Evolutionary conservation across 1,140 invertebrate species (phyloP).

Genomic region (Hyphantria cunea): DNA sequence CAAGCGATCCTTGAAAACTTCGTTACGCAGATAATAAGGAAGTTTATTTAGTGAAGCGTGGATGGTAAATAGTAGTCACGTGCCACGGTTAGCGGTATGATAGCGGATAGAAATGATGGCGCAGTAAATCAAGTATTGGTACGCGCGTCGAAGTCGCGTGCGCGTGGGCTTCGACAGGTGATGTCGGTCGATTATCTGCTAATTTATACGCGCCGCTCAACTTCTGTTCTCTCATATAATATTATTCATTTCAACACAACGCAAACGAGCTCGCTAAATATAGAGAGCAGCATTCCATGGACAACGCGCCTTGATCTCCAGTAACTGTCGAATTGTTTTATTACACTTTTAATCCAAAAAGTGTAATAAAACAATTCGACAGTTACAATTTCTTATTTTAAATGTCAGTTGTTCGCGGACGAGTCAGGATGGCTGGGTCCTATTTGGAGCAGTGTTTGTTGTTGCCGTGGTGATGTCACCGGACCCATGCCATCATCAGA

Average conservation of each 20-base stretch:
- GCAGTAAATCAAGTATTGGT: constrained; percentile 44
- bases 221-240: constrained; percentile 69
- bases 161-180: constrained; percentile 65
- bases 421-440: constrained; percentile 35
- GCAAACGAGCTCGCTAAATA: constrained; percentile 69
- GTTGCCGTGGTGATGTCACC: constrained; percentile 64
- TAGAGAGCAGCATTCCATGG: constrained; percentile 61
- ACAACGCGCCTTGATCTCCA: constrained; percentile 48
- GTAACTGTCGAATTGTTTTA: constrained; percentile 59
- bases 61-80: constrained; percentile 24
- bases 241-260: constrained; percentile 67
- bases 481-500: constrained; percentile 50
- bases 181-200: constrained; percentile 69
- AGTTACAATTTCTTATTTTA: constrained; percentile 59
- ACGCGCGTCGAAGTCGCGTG: constrained; percentile 39
- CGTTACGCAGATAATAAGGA: constrained; percentile 41
- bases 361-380: too few relatives aligned
- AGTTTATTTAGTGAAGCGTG: constrained; percentile 54
- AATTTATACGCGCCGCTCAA: constrained; percentile 69
- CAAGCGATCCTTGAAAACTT: constrained; percentile 51
- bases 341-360: constrained; percentile 62
- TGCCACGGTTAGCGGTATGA: constrained; percentile 30
- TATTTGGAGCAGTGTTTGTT: constrained; percentile 59
- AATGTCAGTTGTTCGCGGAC: constrained; percentile 51
- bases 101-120: constrained; percentile 31